Evolutionary conservation across 2,888 invertebrate genomes (phyloP).

Genomic region (Tenthredo mesomela): DNA sequence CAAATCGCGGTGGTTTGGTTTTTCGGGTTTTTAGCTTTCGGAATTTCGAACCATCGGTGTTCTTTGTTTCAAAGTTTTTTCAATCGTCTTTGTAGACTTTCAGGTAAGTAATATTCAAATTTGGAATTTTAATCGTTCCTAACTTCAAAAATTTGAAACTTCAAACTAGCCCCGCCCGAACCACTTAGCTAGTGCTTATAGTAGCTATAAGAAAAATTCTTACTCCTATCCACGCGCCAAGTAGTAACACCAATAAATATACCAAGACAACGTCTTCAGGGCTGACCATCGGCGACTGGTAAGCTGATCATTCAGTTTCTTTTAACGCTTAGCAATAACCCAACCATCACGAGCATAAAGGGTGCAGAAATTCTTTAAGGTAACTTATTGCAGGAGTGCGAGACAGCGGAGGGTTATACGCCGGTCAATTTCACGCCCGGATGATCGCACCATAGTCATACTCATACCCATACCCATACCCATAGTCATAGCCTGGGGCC

Average conservation of each 20-base stretch:
- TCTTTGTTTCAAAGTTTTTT: too few species aligned
- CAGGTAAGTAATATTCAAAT: too few species aligned
- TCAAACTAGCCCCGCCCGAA: background rate
- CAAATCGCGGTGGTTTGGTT: too few species aligned
- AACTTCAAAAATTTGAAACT: too few species aligned
- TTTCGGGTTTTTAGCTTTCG: too few species aligned
- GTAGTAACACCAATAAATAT: background rate
- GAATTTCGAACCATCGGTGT: too few species aligned
- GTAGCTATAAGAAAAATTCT: background rate
- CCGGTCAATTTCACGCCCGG: constrained; percentile 49
- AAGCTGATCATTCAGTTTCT: constrained; percentile 11
- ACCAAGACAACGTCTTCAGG: background rate
- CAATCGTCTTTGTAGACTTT: too few species aligned
- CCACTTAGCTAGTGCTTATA: background rate
- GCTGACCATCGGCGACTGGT: constrained; percentile 2
- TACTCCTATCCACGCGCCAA: background rate
- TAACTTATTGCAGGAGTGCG: background rate
- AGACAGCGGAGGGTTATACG: constrained; percentile 33
- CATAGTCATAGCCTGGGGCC: constrained; percentile 1
- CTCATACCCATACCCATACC: background rate
- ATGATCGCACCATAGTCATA: constrained; percentile 27
- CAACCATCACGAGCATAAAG: background rate
- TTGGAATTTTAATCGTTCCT: too few species aligned
- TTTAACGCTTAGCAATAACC: background rate
- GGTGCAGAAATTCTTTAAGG: constrained; percentile 25